These are phyloP conservation scores for Diachrysia chrysitis DNA, from an alignment of 2,888 invertebrate species.

Conservation along the genomic window DNA sequence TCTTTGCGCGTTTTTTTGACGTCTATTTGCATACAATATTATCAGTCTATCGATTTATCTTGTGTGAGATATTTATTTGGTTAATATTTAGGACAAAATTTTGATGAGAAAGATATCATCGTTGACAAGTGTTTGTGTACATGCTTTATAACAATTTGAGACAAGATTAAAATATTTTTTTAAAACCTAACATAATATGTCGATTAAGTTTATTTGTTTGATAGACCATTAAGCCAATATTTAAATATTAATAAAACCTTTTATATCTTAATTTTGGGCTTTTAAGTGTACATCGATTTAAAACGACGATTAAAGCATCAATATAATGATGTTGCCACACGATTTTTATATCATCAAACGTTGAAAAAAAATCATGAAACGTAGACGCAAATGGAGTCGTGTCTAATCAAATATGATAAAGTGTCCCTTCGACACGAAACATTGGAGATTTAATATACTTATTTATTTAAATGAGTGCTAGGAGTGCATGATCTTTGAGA, in stretches of 20 bases:
- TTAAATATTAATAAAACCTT: background rate
- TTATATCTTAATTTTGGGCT: background rate
- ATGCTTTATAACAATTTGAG: background rate
- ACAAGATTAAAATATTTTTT: background rate
- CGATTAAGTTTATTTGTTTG: background rate
- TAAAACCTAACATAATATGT: background rate
- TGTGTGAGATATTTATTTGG: slow-evolving; percentile 30
- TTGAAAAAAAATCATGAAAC: slow-evolving; percentile 29
- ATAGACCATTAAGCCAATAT: background rate
- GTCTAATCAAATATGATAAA: slow-evolving; percentile 47
- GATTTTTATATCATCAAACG: slow-evolving; percentile 24
- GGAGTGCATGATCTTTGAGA: slow-evolving; percentile 59
- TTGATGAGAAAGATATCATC: slow-evolving; percentile 3
- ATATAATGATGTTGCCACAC: background rate
- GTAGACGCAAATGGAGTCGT: slow-evolving; percentile 31
- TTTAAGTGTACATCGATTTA: background rate
- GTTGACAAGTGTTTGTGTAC: slow-evolving; percentile 15
- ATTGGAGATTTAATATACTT: slow-evolving; percentile 55
- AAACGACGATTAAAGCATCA: background rate
- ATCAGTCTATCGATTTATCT: slow-evolving; percentile 47
- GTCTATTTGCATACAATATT: slow-evolving; percentile 72
- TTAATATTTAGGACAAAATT: slow-evolving; percentile 18
- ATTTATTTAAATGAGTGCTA: slow-evolving; percentile 56
- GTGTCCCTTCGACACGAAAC: slow-evolving; percentile 46
- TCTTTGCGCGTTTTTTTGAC: slow-evolving; percentile 67